Evolutionary conservation across 2,888 invertebrate species (phyloP).

Genomic region (Adela reaumurella): DNA sequence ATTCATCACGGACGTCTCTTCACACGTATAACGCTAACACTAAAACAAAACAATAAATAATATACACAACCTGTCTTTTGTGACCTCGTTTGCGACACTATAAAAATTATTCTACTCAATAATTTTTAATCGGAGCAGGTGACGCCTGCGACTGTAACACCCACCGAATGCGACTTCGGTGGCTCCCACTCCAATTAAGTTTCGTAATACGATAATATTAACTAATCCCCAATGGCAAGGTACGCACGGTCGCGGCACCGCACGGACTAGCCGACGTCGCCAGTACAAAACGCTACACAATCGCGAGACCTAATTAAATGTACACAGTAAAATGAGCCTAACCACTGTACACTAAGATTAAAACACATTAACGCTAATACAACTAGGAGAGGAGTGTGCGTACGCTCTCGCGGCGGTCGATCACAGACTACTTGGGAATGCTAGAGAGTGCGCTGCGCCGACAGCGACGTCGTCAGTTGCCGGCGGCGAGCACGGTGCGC

Average conservation of each 20-base stretch:
- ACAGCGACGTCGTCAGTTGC: slow-evolving; percentile 39
- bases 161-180: slow-evolving; percentile 4
- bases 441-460: slow-evolving; percentile 14
- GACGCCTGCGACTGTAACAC: slow-evolving; percentile 5
- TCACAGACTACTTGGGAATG: slow-evolving; percentile 30
- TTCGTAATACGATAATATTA: slow-evolving; percentile 8
- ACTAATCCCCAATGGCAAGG: slow-evolving; percentile 3
- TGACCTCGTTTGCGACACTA: slow-evolving; percentile 19
- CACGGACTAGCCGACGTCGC: slow-evolving; percentile 23
- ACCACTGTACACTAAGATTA: slow-evolving; percentile 42
- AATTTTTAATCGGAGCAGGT: slow-evolving; percentile 4
- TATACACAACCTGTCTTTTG: slow-evolving; percentile 46
- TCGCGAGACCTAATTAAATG: slow-evolving; percentile 46
- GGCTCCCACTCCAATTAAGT: slow-evolving; percentile 1
- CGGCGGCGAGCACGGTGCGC: slow-evolving; percentile 43
- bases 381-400: slow-evolving; percentile 15
- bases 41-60: slow-evolving; percentile 46
- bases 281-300: slow-evolving; percentile 49
- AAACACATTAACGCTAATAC: slow-evolving; percentile 40
- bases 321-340: slow-evolving; percentile 45
- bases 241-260: slow-evolving; percentile 7
- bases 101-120: slow-evolving; percentile 5
- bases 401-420: slow-evolving; percentile 13
- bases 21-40: slow-evolving; percentile 48
- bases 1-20: slow-evolving; percentile 20